Evolutionary conservation across 37 sponge, comb jelly and placozoan genomes (phyloP).

Genomic region (Beroe forskalii): DNA sequence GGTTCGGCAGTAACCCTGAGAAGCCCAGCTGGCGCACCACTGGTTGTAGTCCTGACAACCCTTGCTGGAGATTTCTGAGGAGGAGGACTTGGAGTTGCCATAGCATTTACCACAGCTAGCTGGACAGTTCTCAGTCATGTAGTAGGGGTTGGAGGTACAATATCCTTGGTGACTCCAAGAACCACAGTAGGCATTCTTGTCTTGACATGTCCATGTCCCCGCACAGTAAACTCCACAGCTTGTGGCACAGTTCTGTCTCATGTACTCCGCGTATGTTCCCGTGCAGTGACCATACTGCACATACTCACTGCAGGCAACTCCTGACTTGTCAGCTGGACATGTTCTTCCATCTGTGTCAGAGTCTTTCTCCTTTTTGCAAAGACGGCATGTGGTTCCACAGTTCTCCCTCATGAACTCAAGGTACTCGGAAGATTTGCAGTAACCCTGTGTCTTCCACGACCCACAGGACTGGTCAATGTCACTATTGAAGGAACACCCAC

Average conservation of each 20-base stretch:
- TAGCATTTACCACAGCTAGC: neutral
- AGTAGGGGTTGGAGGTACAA: conserved; percentile 6
- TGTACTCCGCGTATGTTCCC: neutral
- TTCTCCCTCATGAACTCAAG: conserved; percentile 10
- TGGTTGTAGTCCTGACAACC: conserved; percentile 21
- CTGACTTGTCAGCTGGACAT: neutral
- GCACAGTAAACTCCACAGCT: conserved; percentile 1
- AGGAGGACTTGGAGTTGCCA: neutral
- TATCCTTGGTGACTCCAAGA: neutral
- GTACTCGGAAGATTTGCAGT: neutral
- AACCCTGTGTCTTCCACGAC: conserved; percentile 28
- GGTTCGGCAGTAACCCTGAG: conserved; percentile 11
- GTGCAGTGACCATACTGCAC: neutral
- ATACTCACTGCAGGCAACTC: neutral
- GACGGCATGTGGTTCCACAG: conserved; percentile 24
- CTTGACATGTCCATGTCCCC: conserved; percentile 21
- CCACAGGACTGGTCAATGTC: neutral
- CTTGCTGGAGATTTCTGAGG: neutral
- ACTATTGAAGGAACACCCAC: neutral
- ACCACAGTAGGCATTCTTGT: conserved; percentile 7
- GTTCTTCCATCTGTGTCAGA: neutral
- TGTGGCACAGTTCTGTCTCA: neutral
- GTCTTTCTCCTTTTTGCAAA: neutral
- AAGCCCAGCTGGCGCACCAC: neutral
- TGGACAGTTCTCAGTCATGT: conserved; percentile 37